phyloP scores from a whole-genome alignment of 2,888 invertebrate species.

The Parthenolecanium corni region DNA sequence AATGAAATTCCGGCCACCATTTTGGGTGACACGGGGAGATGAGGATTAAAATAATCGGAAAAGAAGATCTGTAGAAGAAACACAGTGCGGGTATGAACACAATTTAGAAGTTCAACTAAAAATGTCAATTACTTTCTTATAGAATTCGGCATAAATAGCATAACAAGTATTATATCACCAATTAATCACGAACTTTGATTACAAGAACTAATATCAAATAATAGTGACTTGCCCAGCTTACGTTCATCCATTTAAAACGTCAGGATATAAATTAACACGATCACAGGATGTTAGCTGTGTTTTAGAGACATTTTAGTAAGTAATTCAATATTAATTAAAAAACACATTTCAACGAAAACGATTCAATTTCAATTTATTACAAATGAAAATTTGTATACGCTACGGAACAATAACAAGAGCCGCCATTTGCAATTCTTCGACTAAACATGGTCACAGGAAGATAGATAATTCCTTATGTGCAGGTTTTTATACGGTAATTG shows the following conservation, averaged over 20 bases:
- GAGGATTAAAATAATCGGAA: not conserved
- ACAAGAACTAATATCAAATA: constrained; percentile 18
- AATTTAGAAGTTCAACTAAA: not conserved
- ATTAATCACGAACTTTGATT: constrained; percentile 23
- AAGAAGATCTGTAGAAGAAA: not conserved
- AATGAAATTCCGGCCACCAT: constrained; percentile 39
- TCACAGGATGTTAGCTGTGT: constrained; percentile 4
- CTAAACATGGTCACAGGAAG: constrained; percentile 26
- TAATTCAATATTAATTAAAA: constrained; percentile 9
- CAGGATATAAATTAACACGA: constrained; percentile 3
- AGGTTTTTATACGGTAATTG: no score
- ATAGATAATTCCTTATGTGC: no score
- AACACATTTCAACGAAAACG: constrained; percentile 22
- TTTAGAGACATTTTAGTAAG: constrained; percentile 49
- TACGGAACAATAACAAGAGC: constrained; percentile 91
- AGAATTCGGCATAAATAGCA: not conserved
- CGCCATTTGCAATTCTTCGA: constrained; percentile 82
- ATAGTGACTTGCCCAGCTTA: constrained; percentile 57
- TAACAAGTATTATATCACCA: constrained; percentile 1
- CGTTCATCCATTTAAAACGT: constrained; percentile 39
- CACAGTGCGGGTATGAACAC: no score
- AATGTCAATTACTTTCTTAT: not conserved
- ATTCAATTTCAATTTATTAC: constrained; percentile 20
- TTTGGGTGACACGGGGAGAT: constrained; percentile 42
- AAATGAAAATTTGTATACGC: constrained; percentile 34